Evolutionary conservation across 2,113 vertebrate species (phyloP).

Genomic region (Terrapene triunguis): DNA sequence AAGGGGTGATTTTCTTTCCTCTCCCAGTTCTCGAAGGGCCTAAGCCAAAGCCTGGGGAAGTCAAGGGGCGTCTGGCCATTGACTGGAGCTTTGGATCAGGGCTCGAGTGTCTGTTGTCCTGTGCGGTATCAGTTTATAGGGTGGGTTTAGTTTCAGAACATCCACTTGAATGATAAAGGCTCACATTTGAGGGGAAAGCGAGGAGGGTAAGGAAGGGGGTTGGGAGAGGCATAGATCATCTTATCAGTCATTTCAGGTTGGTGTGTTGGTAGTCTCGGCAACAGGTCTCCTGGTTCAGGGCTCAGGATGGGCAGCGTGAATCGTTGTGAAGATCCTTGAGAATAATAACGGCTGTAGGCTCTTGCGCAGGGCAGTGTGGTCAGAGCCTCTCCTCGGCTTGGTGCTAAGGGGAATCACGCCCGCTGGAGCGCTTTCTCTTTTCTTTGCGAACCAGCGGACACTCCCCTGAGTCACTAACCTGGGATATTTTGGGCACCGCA

Average conservation of each 20-base stretch:
- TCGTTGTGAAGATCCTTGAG: not conserved
- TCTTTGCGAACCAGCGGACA: not conserved
- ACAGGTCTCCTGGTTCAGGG: not conserved
- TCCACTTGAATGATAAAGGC: not conserved
- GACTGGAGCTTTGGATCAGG: not conserved
- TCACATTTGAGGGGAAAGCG: not conserved
- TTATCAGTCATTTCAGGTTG: not conserved
- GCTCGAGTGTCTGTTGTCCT: not conserved
- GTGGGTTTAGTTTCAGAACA: not conserved
- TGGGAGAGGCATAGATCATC: not conserved
- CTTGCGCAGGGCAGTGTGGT: not conserved
- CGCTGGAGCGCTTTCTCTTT: not conserved
- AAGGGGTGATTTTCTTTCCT: not conserved
- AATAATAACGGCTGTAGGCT: not conserved
- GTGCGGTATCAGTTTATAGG: not conserved
- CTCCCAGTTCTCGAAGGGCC: fast-evolving
- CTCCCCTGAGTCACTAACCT: not conserved
- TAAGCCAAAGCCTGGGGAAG: not conserved
- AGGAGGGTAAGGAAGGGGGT: not conserved
- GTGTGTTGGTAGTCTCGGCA: not conserved
- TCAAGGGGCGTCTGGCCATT: not conserved
- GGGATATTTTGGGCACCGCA: not conserved
- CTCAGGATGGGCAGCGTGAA: fast-evolving
- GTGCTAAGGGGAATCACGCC: not conserved
- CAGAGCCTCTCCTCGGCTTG: not conserved